Percentiles rank a stretch among this genome's conserved stretches.
phyloP scores from a whole-genome alignment of 1,140 invertebrate genomes.

The Drosophila sp. region DNA sequence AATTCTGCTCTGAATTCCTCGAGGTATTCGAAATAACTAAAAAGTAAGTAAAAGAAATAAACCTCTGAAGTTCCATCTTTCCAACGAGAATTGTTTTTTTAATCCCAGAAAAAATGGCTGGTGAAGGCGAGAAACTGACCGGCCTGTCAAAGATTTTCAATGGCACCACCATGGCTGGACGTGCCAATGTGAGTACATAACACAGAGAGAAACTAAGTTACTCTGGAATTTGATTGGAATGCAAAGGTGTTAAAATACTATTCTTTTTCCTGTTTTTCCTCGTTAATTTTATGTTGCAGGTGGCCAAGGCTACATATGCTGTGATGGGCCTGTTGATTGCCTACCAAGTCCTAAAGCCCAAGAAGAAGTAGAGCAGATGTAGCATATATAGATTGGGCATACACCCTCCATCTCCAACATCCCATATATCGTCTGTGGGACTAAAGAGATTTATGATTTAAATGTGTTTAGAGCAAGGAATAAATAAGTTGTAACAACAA shows the following conservation, averaged over 20 bases:
- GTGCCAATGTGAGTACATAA: constrained; percentile 86
- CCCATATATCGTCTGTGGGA: constrained; percentile 16
- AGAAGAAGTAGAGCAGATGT: constrained; percentile 84
- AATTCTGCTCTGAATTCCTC: constrained; percentile 28
- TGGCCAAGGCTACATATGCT: constrained; percentile 87
- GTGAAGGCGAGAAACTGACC: constrained; percentile 86
- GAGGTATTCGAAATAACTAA: constrained; percentile 31
- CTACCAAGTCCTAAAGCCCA: constrained; percentile 86
- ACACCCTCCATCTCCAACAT: constrained; percentile 20
- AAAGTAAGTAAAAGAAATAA: constrained; percentile 38
- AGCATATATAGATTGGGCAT: background rate
- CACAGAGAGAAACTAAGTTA: background rate
- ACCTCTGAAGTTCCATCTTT: background rate
- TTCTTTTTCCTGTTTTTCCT: background rate
- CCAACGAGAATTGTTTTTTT: background rate
- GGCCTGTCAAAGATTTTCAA: constrained; percentile 87
- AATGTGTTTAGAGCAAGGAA: constrained; percentile 72
- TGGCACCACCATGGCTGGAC: constrained; percentile 85
- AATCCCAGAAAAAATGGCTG: constrained; percentile 85
- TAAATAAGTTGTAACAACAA: constrained; percentile 62
- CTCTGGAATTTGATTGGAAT: constrained; percentile 21
- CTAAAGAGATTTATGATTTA: constrained; percentile 45
- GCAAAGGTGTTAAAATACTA: constrained; percentile 30
- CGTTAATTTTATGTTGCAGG: constrained; percentile 82
- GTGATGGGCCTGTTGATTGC: constrained; percentile 85